Evolutionary conservation across 2,888 invertebrate genomes (phyloP).

Genomic region (Drosophila ochracea): DNA sequence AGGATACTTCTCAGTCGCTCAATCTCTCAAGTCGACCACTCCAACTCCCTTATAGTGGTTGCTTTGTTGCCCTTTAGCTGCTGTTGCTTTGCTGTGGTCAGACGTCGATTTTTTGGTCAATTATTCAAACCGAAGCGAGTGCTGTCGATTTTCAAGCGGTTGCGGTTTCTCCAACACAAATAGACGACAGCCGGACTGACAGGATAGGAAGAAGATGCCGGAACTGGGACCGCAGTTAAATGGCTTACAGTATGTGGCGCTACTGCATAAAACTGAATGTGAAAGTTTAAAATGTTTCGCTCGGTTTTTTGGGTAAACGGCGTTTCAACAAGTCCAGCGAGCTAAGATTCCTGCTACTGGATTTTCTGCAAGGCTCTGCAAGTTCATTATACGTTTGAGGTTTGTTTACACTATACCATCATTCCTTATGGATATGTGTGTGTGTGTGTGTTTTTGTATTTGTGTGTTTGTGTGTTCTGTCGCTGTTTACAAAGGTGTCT

Average conservation of each 20-base stretch:
- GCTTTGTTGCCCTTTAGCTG: slow-evolving; percentile 47
- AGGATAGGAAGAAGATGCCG: slow-evolving; percentile 1
- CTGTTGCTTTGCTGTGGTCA: slow-evolving; percentile 61
- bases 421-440: background rate
- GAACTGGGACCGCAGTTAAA: slow-evolving; percentile 55
- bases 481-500: slow-evolving; percentile 73
- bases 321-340: slow-evolving; percentile 61
- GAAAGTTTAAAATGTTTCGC: slow-evolving; percentile 60
- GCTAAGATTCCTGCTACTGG: background rate
- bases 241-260: slow-evolving; percentile 41
- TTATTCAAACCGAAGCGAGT: slow-evolving; percentile 66
- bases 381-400: slow-evolving; percentile 62
- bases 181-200: background rate
- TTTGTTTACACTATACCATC: slow-evolving; percentile 57
- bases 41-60: slow-evolving; percentile 18
- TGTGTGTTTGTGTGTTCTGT: slow-evolving; percentile 27
- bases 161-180: slow-evolving; percentile 55
- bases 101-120: slow-evolving; percentile 65
- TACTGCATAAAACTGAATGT: slow-evolving; percentile 52
- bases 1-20: background rate
- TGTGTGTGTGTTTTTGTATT: slow-evolving; percentile 7
- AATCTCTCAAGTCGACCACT: background rate
- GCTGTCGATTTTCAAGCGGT: slow-evolving; percentile 44
- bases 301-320: slow-evolving; percentile 42
- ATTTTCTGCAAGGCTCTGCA: slow-evolving; percentile 9